A percentile compares a stretch with the other conserved stretches of the same genome.
Conservation (phyloP, 2,888 invertebrate species). For the Acrobasis consociella region DNA sequence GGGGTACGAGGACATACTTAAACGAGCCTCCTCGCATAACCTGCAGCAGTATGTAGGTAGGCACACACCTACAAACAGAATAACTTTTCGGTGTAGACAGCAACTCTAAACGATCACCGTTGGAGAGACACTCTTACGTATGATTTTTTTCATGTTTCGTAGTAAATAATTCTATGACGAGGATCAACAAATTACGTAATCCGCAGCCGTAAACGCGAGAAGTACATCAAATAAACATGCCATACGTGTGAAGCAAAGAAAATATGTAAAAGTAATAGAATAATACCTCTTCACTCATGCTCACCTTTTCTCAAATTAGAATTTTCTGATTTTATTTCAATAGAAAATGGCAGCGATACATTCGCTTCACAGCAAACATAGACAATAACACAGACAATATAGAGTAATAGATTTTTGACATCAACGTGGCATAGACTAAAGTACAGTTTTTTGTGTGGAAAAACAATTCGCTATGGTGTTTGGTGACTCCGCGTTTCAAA, state of each 20-base stretch:
- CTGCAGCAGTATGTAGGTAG: slow-evolving; percentile 83
- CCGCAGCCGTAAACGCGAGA: slow-evolving; percentile 53
- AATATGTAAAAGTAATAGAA: slow-evolving; percentile 38
- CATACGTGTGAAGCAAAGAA: slow-evolving; percentile 49
- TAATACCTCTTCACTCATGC: slow-evolving; percentile 64
- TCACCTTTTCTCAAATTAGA: slow-evolving; percentile 66
- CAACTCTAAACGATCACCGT: slow-evolving; percentile 66
- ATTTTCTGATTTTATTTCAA: slow-evolving; percentile 53
- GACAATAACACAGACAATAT: slow-evolving; percentile 41
- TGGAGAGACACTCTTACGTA: slow-evolving; percentile 60
- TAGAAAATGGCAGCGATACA: slow-evolving; percentile 78
- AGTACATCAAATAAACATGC: slow-evolving; percentile 52
- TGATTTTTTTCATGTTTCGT: slow-evolving; percentile 56
- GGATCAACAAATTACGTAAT: slow-evolving; percentile 80
- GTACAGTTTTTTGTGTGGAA: not conserved
- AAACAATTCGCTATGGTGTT: too few relatives aligned
- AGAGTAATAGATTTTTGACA: not conserved
- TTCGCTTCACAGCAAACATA: slow-evolving; percentile 59
- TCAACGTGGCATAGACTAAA: not conserved
- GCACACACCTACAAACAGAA: slow-evolving; percentile 87
- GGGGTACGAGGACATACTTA: slow-evolving; percentile 78
- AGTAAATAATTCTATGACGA: slow-evolving; percentile 66
- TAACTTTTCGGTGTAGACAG: slow-evolving; percentile 85
- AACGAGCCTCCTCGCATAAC: slow-evolving; percentile 75
- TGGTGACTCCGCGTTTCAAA: too few relatives aligned